Base-by-base conservation (phyloP, 1,140 invertebrate genomes). In the Condylostylus longicornis region DNA sequence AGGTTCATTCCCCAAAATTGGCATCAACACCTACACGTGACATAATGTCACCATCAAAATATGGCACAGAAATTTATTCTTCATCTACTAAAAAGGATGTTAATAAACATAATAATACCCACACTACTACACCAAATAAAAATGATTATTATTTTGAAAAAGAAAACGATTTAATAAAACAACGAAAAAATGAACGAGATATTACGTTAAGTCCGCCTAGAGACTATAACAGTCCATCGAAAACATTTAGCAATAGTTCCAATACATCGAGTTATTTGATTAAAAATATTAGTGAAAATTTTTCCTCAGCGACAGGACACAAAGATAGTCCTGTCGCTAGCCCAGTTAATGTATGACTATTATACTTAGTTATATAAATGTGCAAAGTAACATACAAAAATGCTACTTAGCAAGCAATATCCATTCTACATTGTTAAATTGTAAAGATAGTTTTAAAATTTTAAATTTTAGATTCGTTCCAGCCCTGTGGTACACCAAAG, bases 131-230 rank as follows among this genome's bases (percentile, higher is more conserved):
- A 12, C 33, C 19, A 17, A 37, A 12, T 5, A 59, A 57, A 38
- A 57, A 53, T 32, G 57, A 60, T 33, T 60, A 60, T 33, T 60
- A 60, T 53, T 60, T 53, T 37, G 57, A 60, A 45, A 60, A 60
- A 47, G 57, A 60, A 40, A 59, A 57, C 30, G 57, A 60, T 18
- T 36, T 60, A 9, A 57, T 57, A 23, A 47, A 43, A 19, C 50
- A 45, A 10, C 45, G 50, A 1, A 29, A 38, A 17, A 43, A 15
- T 0, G 45, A 48, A 17, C 44, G 33, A 31, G 52, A 58, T 32
- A 43, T 51, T 15, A 58, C 48, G 27, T 29, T 58, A 38, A 42
- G 51, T 22, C 47, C 55, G 21, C 51, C 55, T 9, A 54, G 55
- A 29, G 53, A 58, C 38, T 51, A 58, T 18, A 23, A 25, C 34